These are phyloP conservation scores for Coenonympha arcania DNA, from an alignment of 2,888 invertebrate species.

Conservation along the genomic window DNA sequence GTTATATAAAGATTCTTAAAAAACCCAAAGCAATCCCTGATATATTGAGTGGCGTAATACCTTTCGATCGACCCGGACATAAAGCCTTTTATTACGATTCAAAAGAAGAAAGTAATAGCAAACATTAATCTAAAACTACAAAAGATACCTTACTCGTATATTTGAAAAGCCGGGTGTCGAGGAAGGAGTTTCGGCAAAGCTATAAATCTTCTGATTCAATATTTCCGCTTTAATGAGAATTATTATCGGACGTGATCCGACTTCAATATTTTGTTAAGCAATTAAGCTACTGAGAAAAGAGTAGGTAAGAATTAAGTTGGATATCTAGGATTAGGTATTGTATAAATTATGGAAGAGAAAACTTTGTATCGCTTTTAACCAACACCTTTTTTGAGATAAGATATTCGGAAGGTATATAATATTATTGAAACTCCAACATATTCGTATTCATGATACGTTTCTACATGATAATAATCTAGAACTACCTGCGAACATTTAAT, in stretches of 20 bases:
- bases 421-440: too few relatives aligned
- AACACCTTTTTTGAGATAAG: too few relatives aligned
- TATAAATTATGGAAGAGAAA: too few relatives aligned
- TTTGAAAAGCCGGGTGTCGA: background rate
- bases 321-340: background rate
- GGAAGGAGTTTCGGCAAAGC: slow-evolving; percentile 4
- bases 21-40: background rate
- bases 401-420: too few relatives aligned
- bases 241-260: slow-evolving; percentile 15
- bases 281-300: slow-evolving; percentile 13
- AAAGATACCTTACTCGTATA: background rate
- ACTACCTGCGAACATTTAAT: too few relatives aligned
- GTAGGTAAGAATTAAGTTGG: background rate
- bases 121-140: background rate
- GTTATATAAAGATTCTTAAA: too few relatives aligned
- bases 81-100: background rate
- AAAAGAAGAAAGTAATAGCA: background rate
- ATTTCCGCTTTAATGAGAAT: slow-evolving; percentile 16
- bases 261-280: slow-evolving; percentile 15
- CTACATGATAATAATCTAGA: too few relatives aligned
- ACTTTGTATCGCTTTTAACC: too few relatives aligned
- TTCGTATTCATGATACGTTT: too few relatives aligned
- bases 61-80: background rate
- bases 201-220: slow-evolving; percentile 21
- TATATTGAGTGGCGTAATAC: background rate